Conservation (phyloP, 2,888 invertebrate genomes). For the Pharmacophagus antenor region DNA sequence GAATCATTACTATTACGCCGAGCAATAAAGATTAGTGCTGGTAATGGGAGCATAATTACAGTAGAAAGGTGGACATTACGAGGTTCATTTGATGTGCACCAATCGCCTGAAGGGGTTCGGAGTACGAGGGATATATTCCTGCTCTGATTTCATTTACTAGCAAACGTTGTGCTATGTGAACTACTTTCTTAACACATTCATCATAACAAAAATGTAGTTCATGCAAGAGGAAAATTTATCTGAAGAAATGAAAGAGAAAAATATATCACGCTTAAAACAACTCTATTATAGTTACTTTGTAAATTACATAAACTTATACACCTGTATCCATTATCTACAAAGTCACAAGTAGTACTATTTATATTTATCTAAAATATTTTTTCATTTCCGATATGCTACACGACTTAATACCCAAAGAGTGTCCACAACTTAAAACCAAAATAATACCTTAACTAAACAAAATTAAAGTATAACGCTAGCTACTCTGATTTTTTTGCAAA, state of each 20-base stretch:
- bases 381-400: too few relatives aligned
- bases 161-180: conserved; percentile 51
- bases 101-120: conserved; percentile 66
- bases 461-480: background rate
- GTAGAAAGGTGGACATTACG: conserved; percentile 77
- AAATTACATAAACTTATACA: too few relatives aligned
- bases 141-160: conserved; percentile 58
- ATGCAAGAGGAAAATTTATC: too few relatives aligned
- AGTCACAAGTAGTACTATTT: too few relatives aligned
- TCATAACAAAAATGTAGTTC: too few relatives aligned
- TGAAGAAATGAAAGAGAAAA: too few relatives aligned
- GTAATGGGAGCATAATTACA: conserved; percentile 77
- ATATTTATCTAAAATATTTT: too few relatives aligned
- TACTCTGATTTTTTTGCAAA: background rate
- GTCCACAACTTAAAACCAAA: too few relatives aligned
- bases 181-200: background rate
- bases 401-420: too few relatives aligned
- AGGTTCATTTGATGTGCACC: conserved; percentile 75
- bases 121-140: conserved; percentile 52
- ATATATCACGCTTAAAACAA: too few relatives aligned
- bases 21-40: conserved; percentile 67
- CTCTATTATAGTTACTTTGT: too few relatives aligned
- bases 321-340: too few relatives aligned
- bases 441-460: background rate
- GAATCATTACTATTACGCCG: conserved; percentile 36